Percentiles rank a stretch among this genome's conserved stretches.
Evolutionary conservation across 1,140 invertebrate species (phyloP).

Genomic region (Calycopis cecrops): DNA sequence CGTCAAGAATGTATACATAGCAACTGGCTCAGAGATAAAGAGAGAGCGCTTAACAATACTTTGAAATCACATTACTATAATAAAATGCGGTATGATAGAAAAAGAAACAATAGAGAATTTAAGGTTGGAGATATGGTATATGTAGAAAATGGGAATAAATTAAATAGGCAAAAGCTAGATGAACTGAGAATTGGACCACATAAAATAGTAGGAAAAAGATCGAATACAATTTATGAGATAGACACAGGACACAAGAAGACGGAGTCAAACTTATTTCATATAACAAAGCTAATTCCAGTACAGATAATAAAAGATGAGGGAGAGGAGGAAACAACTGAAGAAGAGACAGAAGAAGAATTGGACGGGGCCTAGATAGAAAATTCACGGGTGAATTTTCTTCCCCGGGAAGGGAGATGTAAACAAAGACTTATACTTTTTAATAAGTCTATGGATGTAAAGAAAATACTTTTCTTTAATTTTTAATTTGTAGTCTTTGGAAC

Average conservation of each 20-base stretch:
- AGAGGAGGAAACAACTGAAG: background rate
- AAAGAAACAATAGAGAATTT: background rate
- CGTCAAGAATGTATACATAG: too few relatives aligned
- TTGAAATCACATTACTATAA: constrained; percentile 12
- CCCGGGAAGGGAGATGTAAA: constrained; percentile 6
- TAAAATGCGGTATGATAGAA: constrained; percentile 6
- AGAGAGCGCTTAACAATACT: too few relatives aligned
- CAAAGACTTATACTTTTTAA: too few relatives aligned
- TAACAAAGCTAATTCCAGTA: constrained; percentile 5
- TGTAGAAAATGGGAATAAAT: constrained; percentile 13
- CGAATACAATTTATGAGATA: constrained; percentile 9
- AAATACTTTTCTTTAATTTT: too few relatives aligned
- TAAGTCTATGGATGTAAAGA: too few relatives aligned
- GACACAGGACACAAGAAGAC: background rate
- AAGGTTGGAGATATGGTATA: constrained; percentile 16
- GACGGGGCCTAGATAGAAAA: background rate
- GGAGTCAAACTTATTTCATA: constrained; percentile 10
- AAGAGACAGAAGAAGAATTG: background rate
- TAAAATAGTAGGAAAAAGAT: constrained; percentile 9
- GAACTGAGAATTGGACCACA: constrained; percentile 8
- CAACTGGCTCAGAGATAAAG: too few relatives aligned
- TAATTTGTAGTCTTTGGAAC: too few relatives aligned
- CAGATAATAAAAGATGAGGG: background rate
- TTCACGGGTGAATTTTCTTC: background rate
- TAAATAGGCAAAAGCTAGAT: constrained; percentile 12